phyloP scores from a whole-genome alignment of 2,888 invertebrate species.

The Tridacna crocea region DNA sequence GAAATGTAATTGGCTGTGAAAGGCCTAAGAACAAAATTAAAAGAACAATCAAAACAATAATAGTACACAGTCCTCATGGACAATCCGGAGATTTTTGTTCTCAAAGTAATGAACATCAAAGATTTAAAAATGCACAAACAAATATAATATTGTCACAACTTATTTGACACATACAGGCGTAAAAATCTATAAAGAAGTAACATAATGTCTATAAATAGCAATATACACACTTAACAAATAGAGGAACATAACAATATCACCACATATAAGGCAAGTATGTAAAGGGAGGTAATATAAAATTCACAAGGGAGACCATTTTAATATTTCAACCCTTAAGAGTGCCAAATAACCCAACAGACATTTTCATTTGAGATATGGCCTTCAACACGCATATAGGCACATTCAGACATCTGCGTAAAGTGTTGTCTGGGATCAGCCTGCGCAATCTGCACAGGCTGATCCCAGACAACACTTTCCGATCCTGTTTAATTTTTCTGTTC shows the following conservation, averaged over 20 bases:
- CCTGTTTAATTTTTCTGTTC: too few relatives aligned
- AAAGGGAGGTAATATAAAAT: slow-evolving; percentile 31
- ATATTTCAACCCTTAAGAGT: not conserved
- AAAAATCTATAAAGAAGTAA: slow-evolving; percentile 23
- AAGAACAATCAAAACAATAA: not conserved
- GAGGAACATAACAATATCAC: slow-evolving; percentile 28
- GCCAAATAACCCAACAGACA: not conserved
- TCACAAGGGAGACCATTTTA: not conserved
- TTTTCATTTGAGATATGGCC: too few relatives aligned
- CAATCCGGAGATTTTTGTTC: too few relatives aligned
- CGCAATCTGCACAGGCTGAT: too few relatives aligned
- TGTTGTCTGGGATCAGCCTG: too few relatives aligned
- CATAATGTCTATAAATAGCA: slow-evolving; percentile 26
- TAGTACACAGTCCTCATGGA: not conserved
- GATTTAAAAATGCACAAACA: not conserved
- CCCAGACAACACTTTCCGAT: too few relatives aligned
- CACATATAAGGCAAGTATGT: slow-evolving; percentile 32
- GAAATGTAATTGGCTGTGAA: not conserved
- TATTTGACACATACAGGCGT: slow-evolving; percentile 22
- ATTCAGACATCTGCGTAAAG: too few relatives aligned
- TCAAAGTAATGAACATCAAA: not conserved
- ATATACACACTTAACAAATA: slow-evolving; percentile 15
- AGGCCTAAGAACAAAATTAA: not conserved
- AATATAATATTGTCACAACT: slow-evolving; percentile 4
- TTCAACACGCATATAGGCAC: too few relatives aligned